A percentile compares a stretch with the other conserved stretches of the same genome.
Evolutionary conservation across 2,888 invertebrate species (phyloP).

Genomic region (Zeuzera pyrina): DNA sequence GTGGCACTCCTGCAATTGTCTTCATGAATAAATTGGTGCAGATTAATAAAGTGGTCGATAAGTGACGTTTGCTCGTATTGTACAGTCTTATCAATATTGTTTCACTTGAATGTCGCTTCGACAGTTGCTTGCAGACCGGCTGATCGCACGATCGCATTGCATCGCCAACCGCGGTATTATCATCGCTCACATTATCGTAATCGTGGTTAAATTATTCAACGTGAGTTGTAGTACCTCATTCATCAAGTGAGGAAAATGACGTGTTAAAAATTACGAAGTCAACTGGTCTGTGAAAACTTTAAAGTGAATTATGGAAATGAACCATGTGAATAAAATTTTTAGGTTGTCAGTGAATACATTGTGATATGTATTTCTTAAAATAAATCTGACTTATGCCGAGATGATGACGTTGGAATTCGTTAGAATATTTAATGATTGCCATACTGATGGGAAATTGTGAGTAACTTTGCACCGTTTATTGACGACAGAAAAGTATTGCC

Average conservation of each 20-base stretch:
- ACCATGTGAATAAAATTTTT: conserved; percentile 12
- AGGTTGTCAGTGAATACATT: neutral
- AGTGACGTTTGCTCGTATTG: conserved; percentile 39
- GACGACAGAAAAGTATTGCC: too few species aligned
- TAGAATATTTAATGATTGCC: conserved; percentile 44
- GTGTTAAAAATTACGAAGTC: conserved; percentile 9
- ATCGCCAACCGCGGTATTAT: conserved; percentile 18
- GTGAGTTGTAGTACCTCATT: conserved; percentile 13
- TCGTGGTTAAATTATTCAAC: conserved; percentile 16
- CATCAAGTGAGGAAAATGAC: conserved; percentile 16
- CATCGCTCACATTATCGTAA: conserved; percentile 6
- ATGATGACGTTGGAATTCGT: conserved; percentile 39
- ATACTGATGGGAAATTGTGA: conserved; percentile 66
- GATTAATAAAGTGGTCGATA: conserved; percentile 63
- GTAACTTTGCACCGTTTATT: too few species aligned
- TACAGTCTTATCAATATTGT: conserved; percentile 55
- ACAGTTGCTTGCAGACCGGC: conserved; percentile 46
- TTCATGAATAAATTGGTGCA: conserved; percentile 62
- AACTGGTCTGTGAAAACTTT: conserved; percentile 5
- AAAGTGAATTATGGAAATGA: conserved; percentile 23
- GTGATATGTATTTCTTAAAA: conserved; percentile 21
- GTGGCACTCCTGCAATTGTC: conserved; percentile 63
- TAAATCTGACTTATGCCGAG: conserved; percentile 48
- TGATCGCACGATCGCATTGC: conserved; percentile 36
- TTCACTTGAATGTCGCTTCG: conserved; percentile 39